These are phyloP conservation scores for Octomys mimax DNA, from an alignment of 2,797 vertebrate species.

Conservation along the genomic window DNA sequence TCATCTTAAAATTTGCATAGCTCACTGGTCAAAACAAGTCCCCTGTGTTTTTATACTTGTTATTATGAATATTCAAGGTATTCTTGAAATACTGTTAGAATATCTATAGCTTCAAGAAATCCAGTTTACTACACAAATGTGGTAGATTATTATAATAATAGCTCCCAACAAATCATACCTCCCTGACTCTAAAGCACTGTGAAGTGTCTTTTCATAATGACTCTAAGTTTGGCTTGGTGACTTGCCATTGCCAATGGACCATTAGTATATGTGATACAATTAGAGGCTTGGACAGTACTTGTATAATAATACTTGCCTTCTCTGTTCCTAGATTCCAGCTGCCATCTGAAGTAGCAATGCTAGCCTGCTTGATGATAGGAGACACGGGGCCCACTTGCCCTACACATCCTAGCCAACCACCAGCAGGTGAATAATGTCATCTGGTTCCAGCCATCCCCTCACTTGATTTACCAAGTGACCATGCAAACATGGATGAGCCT, in stretches of 20 bases:
- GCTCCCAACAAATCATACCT: neutral
- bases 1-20: constrained; percentile 11
- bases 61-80: neutral
- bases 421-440: neutral
- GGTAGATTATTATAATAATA: neutral
- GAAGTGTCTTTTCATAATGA: neutral
- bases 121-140: neutral
- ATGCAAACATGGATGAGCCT: neutral
- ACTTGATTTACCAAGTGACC: neutral
- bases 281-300: neutral
- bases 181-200: neutral
- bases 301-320: neutral
- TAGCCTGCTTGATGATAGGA: neutral
- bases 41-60: neutral
- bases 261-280: neutral
- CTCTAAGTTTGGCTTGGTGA: neutral
- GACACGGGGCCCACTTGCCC: neutral
- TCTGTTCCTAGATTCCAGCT: neutral
- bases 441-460: neutral
- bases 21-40: neutral
- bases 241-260: neutral
- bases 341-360: neutral
- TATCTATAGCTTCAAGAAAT: neutral
- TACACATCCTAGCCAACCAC: neutral
- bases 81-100: constrained; percentile 37